phyloP scores from a whole-genome alignment of 2,113 vertebrate species.

The Ornithorhynchus anatinus region DNA sequence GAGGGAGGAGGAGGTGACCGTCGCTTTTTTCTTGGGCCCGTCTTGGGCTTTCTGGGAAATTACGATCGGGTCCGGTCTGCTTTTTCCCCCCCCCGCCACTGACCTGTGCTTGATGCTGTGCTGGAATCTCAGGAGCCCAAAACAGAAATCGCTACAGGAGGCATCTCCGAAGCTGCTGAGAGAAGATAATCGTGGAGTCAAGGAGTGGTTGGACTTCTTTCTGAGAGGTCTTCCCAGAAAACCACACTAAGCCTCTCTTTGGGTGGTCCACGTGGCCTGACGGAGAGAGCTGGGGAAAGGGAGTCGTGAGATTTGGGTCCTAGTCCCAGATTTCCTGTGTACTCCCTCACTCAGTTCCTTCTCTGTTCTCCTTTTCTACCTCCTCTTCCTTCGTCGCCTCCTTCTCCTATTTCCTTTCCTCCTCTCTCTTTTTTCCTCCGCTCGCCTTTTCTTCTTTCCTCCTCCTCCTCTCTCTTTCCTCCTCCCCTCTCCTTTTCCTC shows the following conservation, averaged over 20 bases:
- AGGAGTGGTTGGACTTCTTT: not conserved
- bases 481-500: too few species aligned
- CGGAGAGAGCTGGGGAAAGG: too few species aligned
- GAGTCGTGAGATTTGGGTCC: too few species aligned
- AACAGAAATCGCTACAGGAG: slow-evolving; percentile 84
- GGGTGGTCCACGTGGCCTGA: too few species aligned
- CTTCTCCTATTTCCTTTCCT: too few species aligned
- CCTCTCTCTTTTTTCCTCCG: too few species aligned
- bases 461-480: too few species aligned
- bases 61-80: slow-evolving; percentile 76
- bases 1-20: slow-evolving; percentile 89
- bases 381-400: too few species aligned
- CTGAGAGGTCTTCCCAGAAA: not conserved
- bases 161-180: slow-evolving; percentile 83
- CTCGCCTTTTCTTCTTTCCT: too few species aligned
- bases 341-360: too few species aligned
- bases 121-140: slow-evolving; percentile 76
- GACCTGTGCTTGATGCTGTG: slow-evolving; percentile 72
- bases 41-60: slow-evolving; percentile 70
- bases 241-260: not conserved
- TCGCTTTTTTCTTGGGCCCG: slow-evolving; percentile 90
- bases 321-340: too few species aligned
- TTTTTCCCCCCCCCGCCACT: slow-evolving; percentile 64
- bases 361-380: too few species aligned
- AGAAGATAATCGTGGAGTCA: not conserved